phyloP scores from a whole-genome alignment of 64 coral and sea anemone species.

The Astreopora myriophthalma region DNA sequence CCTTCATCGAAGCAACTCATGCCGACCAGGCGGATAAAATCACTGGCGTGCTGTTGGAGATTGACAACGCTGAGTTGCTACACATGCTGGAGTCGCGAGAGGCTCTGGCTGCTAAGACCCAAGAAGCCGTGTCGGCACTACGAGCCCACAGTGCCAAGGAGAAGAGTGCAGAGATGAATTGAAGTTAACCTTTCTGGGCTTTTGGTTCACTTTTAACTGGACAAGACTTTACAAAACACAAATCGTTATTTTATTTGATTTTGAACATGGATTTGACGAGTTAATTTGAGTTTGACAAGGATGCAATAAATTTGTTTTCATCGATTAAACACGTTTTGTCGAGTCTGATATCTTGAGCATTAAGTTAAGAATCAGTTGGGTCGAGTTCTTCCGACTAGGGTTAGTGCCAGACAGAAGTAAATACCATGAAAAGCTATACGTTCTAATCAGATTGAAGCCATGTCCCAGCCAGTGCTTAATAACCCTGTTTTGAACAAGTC shows the following conservation, averaged over 20 bases:
- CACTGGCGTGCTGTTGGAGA: constrained; percentile 97
- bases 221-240: constrained; percentile 17
- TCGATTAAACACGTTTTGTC: background rate
- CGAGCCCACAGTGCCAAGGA: constrained; percentile 85
- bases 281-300: background rate
- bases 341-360: too few relatives aligned
- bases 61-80: constrained; percentile 92
- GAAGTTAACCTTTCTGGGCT: background rate
- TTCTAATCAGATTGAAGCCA: too few relatives aligned
- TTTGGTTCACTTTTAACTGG: constrained; percentile 10
- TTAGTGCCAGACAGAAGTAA: too few relatives aligned
- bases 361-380: too few relatives aligned
- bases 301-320: background rate
- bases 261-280: background rate
- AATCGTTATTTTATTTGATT: background rate
- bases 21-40: constrained; percentile 89
- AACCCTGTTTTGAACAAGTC: too few relatives aligned
- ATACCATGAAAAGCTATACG: too few relatives aligned
- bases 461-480: too few relatives aligned
- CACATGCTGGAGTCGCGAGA: constrained; percentile 95
- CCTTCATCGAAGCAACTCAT: constrained; percentile 79
- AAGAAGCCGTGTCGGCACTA: constrained; percentile 82
- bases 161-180: constrained; percentile 22
- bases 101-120: constrained; percentile 74
- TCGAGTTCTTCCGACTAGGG: too few relatives aligned